Evolutionary conservation across 2,113 vertebrate species (phyloP).

Genomic region (Cygnus atratus): DNA sequence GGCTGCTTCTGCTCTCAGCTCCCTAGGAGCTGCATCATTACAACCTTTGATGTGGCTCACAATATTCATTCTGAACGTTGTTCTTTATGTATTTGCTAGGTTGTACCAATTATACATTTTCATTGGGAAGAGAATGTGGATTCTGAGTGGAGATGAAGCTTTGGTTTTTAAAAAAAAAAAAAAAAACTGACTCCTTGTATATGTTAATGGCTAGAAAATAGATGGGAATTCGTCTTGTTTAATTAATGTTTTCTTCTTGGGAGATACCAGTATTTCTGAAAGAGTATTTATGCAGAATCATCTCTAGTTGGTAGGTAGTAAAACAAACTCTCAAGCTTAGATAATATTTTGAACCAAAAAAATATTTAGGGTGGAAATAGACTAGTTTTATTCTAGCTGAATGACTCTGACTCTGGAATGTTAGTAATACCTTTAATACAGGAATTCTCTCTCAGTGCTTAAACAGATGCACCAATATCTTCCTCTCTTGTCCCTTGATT

Average conservation of each 20-base stretch:
- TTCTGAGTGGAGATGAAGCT: neutral
- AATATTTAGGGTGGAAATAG: neutral
- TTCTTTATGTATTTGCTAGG: neutral
- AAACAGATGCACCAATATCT: neutral
- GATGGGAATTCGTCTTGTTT: neutral
- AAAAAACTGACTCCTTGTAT: neutral
- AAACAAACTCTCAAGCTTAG: neutral
- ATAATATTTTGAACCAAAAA: neutral
- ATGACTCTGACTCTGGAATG: neutral
- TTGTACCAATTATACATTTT: neutral
- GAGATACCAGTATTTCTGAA: accelerated
- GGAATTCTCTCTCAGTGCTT: neutral
- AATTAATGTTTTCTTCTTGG: neutral
- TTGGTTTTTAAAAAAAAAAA: neutral
- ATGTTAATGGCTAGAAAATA: neutral
- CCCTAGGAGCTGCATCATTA: accelerated
- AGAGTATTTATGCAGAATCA: neutral
- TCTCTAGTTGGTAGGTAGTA: neutral
- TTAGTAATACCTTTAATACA: neutral
- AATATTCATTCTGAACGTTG: neutral
- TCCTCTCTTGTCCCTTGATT: neutral
- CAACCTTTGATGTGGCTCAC: neutral
- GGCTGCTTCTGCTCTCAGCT: accelerated
- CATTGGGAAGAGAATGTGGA: neutral
- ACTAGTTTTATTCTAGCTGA: neutral